Conservation (phyloP, 30 jellyfish, hydroid and myxozoan genomes). For the Mastigias papua region DNA sequence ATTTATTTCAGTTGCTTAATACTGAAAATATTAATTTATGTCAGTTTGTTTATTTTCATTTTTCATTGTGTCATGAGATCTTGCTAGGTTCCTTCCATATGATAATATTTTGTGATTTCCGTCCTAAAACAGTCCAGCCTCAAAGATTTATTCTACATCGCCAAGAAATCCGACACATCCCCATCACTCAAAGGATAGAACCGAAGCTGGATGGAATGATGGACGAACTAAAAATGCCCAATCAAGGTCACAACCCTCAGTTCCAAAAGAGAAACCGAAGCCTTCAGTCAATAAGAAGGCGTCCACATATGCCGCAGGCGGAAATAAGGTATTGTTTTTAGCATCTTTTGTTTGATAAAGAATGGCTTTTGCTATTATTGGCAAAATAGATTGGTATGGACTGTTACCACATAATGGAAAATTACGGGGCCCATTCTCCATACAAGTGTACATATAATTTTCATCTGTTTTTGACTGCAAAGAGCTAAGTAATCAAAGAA, state of each 20-base stretch:
- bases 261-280: constrained; percentile 16
- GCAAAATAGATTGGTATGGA: no score
- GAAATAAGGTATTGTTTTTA: constrained; percentile 47
- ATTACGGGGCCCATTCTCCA: no score
- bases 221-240: constrained; percentile 58
- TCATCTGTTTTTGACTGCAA: no score
- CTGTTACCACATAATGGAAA: no score
- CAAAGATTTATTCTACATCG: constrained; percentile 55
- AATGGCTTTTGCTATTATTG: no score
- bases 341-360: no score
- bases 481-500: no score
- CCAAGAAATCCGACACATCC: constrained; percentile 60
- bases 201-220: constrained; percentile 41
- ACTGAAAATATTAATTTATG: no score
- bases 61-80: no score
- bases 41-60: no score
- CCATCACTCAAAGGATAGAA: constrained; percentile 36
- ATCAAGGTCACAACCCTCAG: constrained; percentile 57
- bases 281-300: constrained; percentile 1
- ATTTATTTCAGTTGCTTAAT: no score
- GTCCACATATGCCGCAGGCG: constrained; percentile 40
- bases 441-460: no score
- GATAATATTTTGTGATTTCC: not conserved
- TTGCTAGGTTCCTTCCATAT: not conserved
- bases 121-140: constrained; percentile 25